These are phyloP conservation scores for Pseudomugil gertrudae DNA, from an alignment of 2,797 vertebrate genomes.

Conservation along the genomic window DNA sequence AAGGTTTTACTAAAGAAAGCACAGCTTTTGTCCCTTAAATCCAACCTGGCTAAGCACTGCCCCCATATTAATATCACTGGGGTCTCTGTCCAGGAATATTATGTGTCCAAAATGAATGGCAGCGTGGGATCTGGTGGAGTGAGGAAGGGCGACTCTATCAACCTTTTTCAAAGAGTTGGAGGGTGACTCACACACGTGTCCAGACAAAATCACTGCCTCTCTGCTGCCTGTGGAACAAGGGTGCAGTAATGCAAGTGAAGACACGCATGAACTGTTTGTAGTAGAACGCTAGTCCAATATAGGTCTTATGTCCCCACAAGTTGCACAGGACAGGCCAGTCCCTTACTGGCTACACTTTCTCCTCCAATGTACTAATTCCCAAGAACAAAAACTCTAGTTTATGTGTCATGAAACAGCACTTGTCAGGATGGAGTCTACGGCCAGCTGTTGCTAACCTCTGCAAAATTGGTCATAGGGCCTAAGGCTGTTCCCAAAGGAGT, in stretches of 20 bases:
- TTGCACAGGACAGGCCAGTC: neutral
- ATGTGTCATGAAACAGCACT: neutral
- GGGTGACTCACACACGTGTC: neutral
- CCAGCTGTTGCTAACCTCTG: too few relatives aligned
- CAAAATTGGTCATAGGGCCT: too few relatives aligned
- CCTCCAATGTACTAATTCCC: neutral
- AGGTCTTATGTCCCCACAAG: slow-evolving; percentile 15
- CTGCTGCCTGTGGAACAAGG: slow-evolving; percentile 15
- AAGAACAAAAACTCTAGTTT: slow-evolving; percentile 1
- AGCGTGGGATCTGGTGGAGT: neutral
- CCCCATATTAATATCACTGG: neutral
- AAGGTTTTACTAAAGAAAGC: neutral
- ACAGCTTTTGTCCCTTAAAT: neutral
- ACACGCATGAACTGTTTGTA: slow-evolving; percentile 16
- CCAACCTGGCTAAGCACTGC: neutral
- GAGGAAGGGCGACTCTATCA: neutral
- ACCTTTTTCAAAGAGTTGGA: neutral
- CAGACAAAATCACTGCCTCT: slow-evolving; percentile 9
- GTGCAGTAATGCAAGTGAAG: slow-evolving; percentile 16
- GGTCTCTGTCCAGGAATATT: too few relatives aligned
- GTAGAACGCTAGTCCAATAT: slow-evolving; percentile 30
- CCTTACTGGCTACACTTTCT: neutral
- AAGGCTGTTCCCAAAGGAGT: too few relatives aligned
- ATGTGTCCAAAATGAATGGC: neutral
- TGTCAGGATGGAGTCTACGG: too few relatives aligned